Percentiles rank a stretch among this genome's conserved stretches.
Conservation (phyloP, 2,113 vertebrate genomes). For the Herpailurus yagouaroundi region DNA sequence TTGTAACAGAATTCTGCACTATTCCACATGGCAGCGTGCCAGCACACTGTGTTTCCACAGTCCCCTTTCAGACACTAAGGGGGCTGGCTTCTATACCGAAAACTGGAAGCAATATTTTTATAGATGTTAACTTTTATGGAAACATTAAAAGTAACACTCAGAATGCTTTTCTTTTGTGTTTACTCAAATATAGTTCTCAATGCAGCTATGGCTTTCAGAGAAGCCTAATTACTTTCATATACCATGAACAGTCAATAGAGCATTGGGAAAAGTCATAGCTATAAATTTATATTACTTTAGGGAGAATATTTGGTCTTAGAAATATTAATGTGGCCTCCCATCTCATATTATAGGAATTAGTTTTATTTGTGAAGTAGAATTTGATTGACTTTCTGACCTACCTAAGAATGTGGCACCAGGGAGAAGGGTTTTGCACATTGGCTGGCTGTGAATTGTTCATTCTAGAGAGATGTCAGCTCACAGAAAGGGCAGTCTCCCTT, state of each 20-base stretch:
- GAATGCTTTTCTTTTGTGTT: conserved; percentile 57
- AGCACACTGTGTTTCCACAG: neutral
- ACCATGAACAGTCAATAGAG: conserved; percentile 57
- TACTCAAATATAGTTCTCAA: conserved; percentile 57
- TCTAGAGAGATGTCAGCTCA: conserved; percentile 17
- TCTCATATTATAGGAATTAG: conserved; percentile 66
- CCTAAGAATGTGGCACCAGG: neutral
- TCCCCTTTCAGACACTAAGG: neutral
- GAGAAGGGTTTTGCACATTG: neutral
- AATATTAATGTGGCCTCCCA: conserved; percentile 61
- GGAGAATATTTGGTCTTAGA: conserved; percentile 63
- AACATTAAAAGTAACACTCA: conserved; percentile 35
- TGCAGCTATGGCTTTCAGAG: conserved; percentile 37
- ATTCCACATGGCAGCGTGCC: neutral
- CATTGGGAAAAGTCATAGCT: conserved; percentile 59
- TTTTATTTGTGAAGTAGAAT: conserved; percentile 60
- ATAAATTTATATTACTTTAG: conserved; percentile 76
- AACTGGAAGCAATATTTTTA: conserved; percentile 41
- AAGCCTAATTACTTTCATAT: conserved; percentile 71
- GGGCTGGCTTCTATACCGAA: neutral
- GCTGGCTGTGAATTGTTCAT: conserved; percentile 43
- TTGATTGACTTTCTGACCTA: conserved; percentile 63
- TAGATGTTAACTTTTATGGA: conserved; percentile 61
- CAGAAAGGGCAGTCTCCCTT: neutral
- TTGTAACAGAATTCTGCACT: neutral